These are phyloP conservation scores for Cercopithecus hamlyni DNA, from an alignment of 2,797 vertebrate genomes.

Conservation along the genomic window DNA sequence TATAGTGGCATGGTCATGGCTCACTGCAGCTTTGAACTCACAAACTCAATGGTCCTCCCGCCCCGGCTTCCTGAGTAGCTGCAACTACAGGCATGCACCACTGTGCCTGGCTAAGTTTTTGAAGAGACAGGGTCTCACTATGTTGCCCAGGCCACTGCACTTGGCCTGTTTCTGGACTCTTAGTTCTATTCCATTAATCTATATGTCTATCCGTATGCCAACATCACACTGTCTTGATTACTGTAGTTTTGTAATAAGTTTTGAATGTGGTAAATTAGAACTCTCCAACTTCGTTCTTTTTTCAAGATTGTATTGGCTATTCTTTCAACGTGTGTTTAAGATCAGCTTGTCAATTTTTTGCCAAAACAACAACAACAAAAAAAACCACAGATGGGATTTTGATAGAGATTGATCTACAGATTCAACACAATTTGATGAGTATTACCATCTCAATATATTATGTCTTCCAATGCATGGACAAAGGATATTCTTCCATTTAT, in stretches of 20 bases:
- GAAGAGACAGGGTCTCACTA: background rate
- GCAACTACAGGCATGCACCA: background rate
- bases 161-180: background rate
- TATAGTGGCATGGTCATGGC: background rate
- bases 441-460: background rate
- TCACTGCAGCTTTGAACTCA: background rate
- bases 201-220: background rate
- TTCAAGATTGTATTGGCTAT: background rate
- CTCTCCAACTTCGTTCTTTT: background rate
- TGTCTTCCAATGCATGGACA: background rate
- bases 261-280: background rate
- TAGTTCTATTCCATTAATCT: background rate
- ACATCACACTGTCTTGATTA: background rate
- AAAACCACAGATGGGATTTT: background rate
- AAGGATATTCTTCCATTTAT: background rate
- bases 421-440: background rate
- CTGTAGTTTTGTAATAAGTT: background rate
- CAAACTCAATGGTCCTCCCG: background rate
- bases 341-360: background rate
- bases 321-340: background rate
- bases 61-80: background rate
- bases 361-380: background rate
- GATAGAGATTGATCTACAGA: background rate
- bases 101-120: background rate
- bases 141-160: background rate